Conservation (phyloP, 2,113 vertebrate genomes). For the Oenanthe melanoleuca region DNA sequence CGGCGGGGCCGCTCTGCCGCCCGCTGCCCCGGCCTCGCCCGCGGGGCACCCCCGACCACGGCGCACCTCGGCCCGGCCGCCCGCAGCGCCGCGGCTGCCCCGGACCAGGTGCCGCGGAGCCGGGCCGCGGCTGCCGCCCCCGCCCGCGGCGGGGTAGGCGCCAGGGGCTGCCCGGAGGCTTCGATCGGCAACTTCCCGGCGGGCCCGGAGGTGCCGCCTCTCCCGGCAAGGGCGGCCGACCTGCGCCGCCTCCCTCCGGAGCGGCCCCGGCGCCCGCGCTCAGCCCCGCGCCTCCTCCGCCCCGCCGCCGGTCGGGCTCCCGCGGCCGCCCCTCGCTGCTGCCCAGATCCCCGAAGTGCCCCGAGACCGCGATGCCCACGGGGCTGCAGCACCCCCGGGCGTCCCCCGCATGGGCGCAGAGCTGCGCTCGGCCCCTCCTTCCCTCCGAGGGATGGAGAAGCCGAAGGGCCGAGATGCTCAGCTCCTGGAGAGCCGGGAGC, state of each 20-base stretch:
- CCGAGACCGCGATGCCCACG: neutral
- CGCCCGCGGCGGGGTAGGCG: too few relatives aligned
- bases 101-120: too few relatives aligned
- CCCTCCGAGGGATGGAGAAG: neutral
- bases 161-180: too few relatives aligned
- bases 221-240: neutral
- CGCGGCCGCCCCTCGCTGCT: neutral
- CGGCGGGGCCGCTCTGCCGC: too few relatives aligned
- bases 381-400: neutral
- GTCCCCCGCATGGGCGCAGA: neutral
- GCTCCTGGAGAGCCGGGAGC: neutral
- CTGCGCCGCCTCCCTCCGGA: neutral
- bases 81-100: too few relatives aligned
- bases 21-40: too few relatives aligned
- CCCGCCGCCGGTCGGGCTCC: neutral
- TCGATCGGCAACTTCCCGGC: too few relatives aligned
- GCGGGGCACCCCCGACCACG: too few relatives aligned
- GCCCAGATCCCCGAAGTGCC: neutral
- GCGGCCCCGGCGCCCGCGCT: neutral
- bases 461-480: neutral
- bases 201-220: constrained; percentile 24
- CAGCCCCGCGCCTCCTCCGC: neutral
- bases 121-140: too few relatives aligned
- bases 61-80: too few relatives aligned
- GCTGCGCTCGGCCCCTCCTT: neutral